Evolutionary conservation across 2,113 vertebrate species (phyloP), one percentile per base, ranked within the genome.

Genomic region (Apteryx mantelli): DNA sequence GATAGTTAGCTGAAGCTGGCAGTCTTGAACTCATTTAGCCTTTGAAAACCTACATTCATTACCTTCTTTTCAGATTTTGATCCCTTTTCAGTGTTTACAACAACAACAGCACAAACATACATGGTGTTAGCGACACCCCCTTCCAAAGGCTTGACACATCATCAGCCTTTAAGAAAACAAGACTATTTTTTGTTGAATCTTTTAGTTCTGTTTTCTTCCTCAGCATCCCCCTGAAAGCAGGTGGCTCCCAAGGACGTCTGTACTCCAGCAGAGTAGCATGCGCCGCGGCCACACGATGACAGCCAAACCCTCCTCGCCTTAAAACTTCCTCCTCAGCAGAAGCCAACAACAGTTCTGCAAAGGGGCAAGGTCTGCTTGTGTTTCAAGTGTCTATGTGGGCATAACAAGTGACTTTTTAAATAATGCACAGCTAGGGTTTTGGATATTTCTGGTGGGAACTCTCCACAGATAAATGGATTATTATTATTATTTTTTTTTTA

Each of bases 281-380:
- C 90, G 86, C 89, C 86, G 73, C 42, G 32, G 93, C 56, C 79
- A 64, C 85, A 96, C 87, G 93, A 91, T 88, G 79, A 61, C 64
- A 22, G 34, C 90, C 71, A 88, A 92, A 87, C 84, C 93, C 74
- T 82, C 82, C 76, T 71, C 88, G 77, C 86, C 68, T 80, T 92
- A 92, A 87, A 80, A 90, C 70, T 89, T 76, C 81, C 76, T 64
- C 79, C 68, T 82, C 64, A 84, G 68, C 89, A 83, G 91, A 88
- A 36, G 38, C 68, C 53, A 36, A 91, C 87, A 94, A 94, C 85
- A 65, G 63, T 9, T 40, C 60, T 68, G 78, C 75, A 61, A 52
- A 77, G 74, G 66, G 64, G 79, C 82, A 81, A 68, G 78, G 80
- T 77, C 75, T 38, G 36, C 78, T 74, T 85, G 74, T 73, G 88